Conservation (phyloP, 2,797 vertebrate species). For the Garrulus glandarius region DNA sequence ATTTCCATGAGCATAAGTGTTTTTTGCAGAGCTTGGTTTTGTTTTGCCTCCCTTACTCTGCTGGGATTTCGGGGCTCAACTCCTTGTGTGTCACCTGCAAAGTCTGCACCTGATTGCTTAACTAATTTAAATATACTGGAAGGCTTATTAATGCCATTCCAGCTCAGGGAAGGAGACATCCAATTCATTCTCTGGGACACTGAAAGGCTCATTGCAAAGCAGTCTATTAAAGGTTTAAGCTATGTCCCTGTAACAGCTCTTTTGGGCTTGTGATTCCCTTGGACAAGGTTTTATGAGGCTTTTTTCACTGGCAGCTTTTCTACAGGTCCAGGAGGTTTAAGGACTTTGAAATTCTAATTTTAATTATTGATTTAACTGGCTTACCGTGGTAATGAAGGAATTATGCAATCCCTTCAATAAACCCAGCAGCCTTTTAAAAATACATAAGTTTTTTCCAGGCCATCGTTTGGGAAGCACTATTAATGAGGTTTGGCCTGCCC, state of each 20-base stretch:
- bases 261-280: neutral
- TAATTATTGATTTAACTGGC: neutral
- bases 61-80: neutral
- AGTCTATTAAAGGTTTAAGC: neutral
- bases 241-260: neutral
- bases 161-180: neutral
- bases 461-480: neutral
- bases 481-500: neutral
- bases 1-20: neutral
- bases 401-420: neutral
- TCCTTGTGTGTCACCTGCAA: neutral
- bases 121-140: neutral
- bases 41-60: neutral
- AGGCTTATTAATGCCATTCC: neutral
- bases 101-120: neutral
- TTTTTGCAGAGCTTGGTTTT: neutral
- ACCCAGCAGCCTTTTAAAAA: slow-evolving; percentile 20
- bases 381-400: neutral
- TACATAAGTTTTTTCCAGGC: neutral
- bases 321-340: neutral
- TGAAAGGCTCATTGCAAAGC: neutral
- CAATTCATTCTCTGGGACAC: neutral
- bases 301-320: neutral
- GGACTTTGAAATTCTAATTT: neutral
- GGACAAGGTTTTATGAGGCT: neutral